Evolutionary conservation across 2,888 invertebrate genomes (phyloP), one percentile per base, ranked within the genome.

Genomic region (Pammene fasciana): DNA sequence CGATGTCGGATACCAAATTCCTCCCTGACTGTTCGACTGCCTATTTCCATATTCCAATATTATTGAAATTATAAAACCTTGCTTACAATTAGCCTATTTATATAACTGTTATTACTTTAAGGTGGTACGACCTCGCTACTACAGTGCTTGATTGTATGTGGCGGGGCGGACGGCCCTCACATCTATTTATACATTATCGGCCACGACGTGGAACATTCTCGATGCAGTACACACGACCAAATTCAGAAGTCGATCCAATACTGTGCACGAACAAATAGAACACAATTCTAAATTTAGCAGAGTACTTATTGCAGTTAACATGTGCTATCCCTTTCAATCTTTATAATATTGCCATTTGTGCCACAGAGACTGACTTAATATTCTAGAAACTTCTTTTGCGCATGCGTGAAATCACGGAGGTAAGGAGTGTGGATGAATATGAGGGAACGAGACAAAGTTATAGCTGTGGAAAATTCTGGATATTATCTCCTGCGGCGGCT

Each of bases 171-270:
- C 54, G 55, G 57, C 59, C 11, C 18, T 18, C 55, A 59, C 65
- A 13, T 60, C 59, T 70, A 70, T 70, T 70, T 70, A 70, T 70
- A 70, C 54, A 48, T 11, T 60, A 10, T 54, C 50, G 18, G 38
- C n/a, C 6, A 50, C 68, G 52, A 54, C 43, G 54, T 60, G 54
- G 70, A 70, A 70, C n/a, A 54, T 70, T 70, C 70, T 60, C 36
- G 70, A 70, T 46, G 34, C 14, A 54, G 48, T 18, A 5, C 46
- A 70, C n/a, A n/a, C 46, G 6, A 41, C 34, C 38, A 60, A 65
- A 60, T 70, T 11, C 10, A 70, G 55, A 60, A 70, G 70, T 59
- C 65, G 18, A 45, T 6, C 14, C 7, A 26, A 16, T 38, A 18
- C 9, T 60, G 7, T 16, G 48, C 60, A 60, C 38, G 13, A 65